These are phyloP conservation scores for Xanthia icteritia DNA, from an alignment of 2,888 invertebrate species.

Conservation along the genomic window DNA sequence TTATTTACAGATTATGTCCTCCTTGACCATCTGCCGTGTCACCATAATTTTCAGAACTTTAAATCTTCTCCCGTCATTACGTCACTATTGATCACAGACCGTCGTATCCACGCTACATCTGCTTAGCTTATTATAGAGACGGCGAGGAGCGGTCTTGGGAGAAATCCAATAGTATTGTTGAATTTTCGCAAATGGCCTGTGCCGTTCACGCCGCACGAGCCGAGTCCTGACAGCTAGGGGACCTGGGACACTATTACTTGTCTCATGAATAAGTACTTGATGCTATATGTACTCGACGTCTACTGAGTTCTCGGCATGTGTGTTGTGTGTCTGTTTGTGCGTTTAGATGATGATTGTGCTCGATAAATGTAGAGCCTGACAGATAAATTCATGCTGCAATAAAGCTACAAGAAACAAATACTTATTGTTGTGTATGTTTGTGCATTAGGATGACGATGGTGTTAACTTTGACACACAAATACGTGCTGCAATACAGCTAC, in stretches of 20 bases:
- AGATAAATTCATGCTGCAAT: neutral
- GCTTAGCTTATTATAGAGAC: slow-evolving; percentile 64
- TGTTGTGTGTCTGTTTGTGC: neutral
- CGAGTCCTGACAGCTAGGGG: slow-evolving; percentile 69
- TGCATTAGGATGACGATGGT: neutral
- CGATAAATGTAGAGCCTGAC: neutral
- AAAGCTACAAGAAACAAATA: neutral
- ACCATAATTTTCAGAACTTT: neutral
- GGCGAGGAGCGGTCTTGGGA: slow-evolving; percentile 69
- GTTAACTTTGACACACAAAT: neutral
- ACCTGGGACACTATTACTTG: slow-evolving; percentile 66
- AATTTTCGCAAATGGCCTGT: slow-evolving; percentile 76
- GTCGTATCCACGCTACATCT: slow-evolving; percentile 64
- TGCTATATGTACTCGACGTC: slow-evolving; percentile 27
- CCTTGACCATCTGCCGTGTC: too few species aligned
- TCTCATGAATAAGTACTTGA: slow-evolving; percentile 64
- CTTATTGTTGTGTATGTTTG: neutral
- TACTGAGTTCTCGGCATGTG: slow-evolving; percentile 30
- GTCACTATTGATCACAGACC: slow-evolving; percentile 43
- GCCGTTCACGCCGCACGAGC: slow-evolving; percentile 58
- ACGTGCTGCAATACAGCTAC: too few species aligned
- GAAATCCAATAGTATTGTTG: slow-evolving; percentile 76
- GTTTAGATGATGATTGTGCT: neutral
- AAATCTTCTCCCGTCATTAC: slow-evolving; percentile 13
- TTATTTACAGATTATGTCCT: neutral